Evolutionary conservation across 2,888 invertebrate genomes (phyloP).

Genomic region (Dryomyza anilis): DNA sequence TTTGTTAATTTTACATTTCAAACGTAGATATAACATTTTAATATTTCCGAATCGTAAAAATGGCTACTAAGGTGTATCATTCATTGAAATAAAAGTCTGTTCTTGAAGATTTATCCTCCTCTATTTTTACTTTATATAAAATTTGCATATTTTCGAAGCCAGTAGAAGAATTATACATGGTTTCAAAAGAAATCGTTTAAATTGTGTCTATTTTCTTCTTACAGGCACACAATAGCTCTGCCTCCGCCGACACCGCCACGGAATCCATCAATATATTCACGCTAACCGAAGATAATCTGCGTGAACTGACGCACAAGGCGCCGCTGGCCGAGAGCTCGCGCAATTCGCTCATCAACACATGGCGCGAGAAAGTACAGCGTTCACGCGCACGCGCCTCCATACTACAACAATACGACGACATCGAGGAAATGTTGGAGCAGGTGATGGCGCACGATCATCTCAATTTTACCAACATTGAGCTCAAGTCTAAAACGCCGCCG

Average conservation of each 20-base stretch:
- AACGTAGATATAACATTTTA: no score
- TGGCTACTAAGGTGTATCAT: no score
- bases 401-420: conserved; percentile 47
- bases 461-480: conserved; percentile 46
- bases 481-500: conserved; percentile 23
- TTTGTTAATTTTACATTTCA: no score
- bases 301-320: conserved; percentile 44
- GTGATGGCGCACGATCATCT: conserved; percentile 51
- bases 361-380: conserved; percentile 58
- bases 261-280: conserved; percentile 50
- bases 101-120: no score
- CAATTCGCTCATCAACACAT: conserved; percentile 51
- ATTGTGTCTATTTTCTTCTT: no score
- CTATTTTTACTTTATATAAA: no score
- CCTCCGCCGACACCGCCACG: not conserved
- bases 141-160: no score
- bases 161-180: no score
- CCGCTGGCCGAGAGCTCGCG: conserved; percentile 40
- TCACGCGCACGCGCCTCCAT: conserved; percentile 50
- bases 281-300: conserved; percentile 52
- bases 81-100: no score
- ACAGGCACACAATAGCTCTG: no score
- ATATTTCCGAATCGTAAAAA: no score
- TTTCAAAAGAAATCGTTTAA: no score
- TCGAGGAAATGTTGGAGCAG: conserved; percentile 50